phyloP scores from a whole-genome alignment of 2,888 invertebrate species.

The Palloptera scutellata region DNA sequence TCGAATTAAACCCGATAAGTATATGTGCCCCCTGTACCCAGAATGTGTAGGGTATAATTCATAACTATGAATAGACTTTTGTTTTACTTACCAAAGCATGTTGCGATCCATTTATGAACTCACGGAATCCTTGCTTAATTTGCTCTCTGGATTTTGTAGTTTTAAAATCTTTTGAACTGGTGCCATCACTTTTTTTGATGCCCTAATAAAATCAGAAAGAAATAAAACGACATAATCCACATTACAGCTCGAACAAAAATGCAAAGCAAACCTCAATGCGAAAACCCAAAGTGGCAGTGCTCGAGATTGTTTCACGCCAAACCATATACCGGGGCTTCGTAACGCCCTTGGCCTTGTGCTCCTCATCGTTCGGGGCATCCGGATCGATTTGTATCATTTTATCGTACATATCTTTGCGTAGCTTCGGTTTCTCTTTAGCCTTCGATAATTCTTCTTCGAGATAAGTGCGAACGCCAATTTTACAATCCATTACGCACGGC shows the following conservation, averaged over 20 bases:
- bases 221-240: not conserved
- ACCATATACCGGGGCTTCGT: constrained; percentile 95
- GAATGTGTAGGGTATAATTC: no score
- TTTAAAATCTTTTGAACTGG: constrained; percentile 94
- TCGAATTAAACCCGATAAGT: no score
- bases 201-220: constrained; percentile 66
- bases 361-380: constrained; percentile 87
- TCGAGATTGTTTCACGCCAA: constrained; percentile 96
- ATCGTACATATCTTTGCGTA: constrained; percentile 95
- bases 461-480: constrained; percentile 93
- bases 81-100: constrained; percentile 76
- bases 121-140: constrained; percentile 80
- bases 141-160: constrained; percentile 87
- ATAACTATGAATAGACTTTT: no score
- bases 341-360: constrained; percentile 87
- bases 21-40: no score
- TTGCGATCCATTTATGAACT: constrained; percentile 82
- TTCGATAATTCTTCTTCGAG: constrained; percentile 93
- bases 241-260: no score
- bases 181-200: constrained; percentile 86
- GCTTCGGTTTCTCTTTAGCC: constrained; percentile 92
- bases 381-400: constrained; percentile 96
- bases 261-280: constrained; percentile 77
- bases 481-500: constrained; percentile 97
- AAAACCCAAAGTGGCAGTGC: constrained; percentile 95